Evolutionary conservation across 2,797 vertebrate genomes (phyloP), one percentile per base, ranked within the genome.

Genomic region (Semaprochilodus insignis): DNA sequence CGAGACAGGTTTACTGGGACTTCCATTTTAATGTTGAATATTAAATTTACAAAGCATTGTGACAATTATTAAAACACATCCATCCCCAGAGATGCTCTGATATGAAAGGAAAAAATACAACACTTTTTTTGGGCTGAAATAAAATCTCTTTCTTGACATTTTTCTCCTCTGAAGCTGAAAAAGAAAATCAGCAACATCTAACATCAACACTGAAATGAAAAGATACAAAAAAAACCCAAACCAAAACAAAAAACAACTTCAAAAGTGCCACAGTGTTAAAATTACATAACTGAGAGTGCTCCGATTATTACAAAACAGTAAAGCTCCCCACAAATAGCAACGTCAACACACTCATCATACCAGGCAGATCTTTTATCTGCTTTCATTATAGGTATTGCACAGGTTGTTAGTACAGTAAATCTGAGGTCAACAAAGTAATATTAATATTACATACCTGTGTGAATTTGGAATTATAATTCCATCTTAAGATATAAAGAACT

Each of bases 201-300:
- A 78, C 51, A 36, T 44, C 8, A 82, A 34, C 57, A 77, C 6
- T 67, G 66, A 86, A 78, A 71, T 74, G 81, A 75, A 80, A 84
- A 54, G 23, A 65, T 84, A 90, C 81, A 67, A 70, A 90, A 90
- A 83, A 69, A 79, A 81, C 86, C 93, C 90, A 94, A 95, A 94
- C 5, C 66, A 90, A 90, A 91, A 83, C 67, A 80, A 81, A 87
- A 93, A 90, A 93, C 94, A 94, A 94, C 94, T 89, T 94, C 92
- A 91, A 95, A 95, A 94, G 94, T 95, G 94, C 94, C 91, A 89
- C 82, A 93, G 93, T 95, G 91, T 92, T 93, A 93, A 94, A 92
- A 91, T 91, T 87, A 94, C 83, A 90, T 87, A 86, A 91, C 80
- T 86, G 84, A 65, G 86, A 83, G 81, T 89, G 87, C 89, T 88